Base-by-base conservation (phyloP, 2,888 invertebrate genomes). In the Lepidocyrtinus sp. region DNA sequence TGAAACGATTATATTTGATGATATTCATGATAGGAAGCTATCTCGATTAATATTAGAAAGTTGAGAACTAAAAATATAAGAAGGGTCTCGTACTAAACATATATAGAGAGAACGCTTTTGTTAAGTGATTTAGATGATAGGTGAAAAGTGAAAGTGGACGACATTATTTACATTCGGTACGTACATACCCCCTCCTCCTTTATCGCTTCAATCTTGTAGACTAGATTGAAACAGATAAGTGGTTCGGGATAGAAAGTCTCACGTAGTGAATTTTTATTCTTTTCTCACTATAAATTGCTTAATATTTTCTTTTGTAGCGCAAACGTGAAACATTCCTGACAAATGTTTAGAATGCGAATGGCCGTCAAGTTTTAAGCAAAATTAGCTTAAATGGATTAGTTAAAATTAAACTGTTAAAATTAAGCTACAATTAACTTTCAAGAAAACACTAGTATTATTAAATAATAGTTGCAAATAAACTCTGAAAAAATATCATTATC, bases 61-160 rank as follows among this genome's bases (percentile, higher is more conserved):
- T 27, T 59, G 70, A 70, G 26, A 59, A 17, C 2, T 26, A 19
- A 21, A 45, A 26, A 63, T 63, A 24, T 21, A 22, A 12, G 12
- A 36, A 36, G 12, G 5, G 36, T 36, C 3, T 19, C 21, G 25
- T 61, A 27, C 65, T 19, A 9, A 50, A 5, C 45, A 5, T 17
- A 36, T 21, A 25, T 7, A 50, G 71, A 59, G 26, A 68, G 27
- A n/a, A 55, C 55, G 17, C 36, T 25, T 72, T 59, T 17, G 36
- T 21, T 61, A 71, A 73, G 73, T 75, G 74, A 75, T 75, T 75
- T 75, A 75, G 74, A 67, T 67, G 74, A 75, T 67, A 67, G 59
- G 65, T 67, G 67, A 59, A 65, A 75, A 75, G 59, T 59, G 67
- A 59, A 65, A 75, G 61, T 75, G 67, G 74, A 67, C 19, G 59